Base-by-base conservation (phyloP, 2,113 vertebrate species). In the Nettapus auritus region DNA sequence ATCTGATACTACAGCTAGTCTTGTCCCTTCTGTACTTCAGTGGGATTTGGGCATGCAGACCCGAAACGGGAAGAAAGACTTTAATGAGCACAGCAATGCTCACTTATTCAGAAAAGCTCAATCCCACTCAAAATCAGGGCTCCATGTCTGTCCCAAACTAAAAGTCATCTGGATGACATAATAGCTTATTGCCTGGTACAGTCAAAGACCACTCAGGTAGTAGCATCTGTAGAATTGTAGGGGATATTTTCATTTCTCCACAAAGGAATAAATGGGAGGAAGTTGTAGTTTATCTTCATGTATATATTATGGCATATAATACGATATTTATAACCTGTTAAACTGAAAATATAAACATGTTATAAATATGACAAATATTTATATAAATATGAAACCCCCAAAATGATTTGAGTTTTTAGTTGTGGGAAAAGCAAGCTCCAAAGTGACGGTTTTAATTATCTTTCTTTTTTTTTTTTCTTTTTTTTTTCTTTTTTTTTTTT, bases 1-100 rank as follows among this genome's bases (percentile, higher is more conserved):
- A 90, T n/a, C 44, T 88, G 53, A 69, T 82, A 79, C 13, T 82
- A 77, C 89, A 96, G 59, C 67, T 92, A 88, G 64, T 60, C 68
- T 88, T 88, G 59, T 59, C 59, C 89, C 26, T 88, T 89, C 60
- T 68, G 36, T 78, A 46, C 46, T 64, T 90, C 70, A 86, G 71
- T 67, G 69, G 82, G 42, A 93, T 95, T 95, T 83, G 48, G 76
- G 33, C 68, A 60, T 57, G 31, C 31, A 69, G 75, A 70, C 40
- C 19, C 74, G 34, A 70, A 71, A 15, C n/a, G 55, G 28, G 25
- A 80, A 93, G 46, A 53, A n/a, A 82, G 28, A 25, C 81, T 79
- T 89, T 83, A 52, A 71, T 36, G 42, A 88, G 79, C 77, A 79
- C 89, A 93, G 46, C n/a, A 89, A 63, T 55, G 44, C 68, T 63